A percentile compares a stretch with the other conserved stretches of the same genome.
phyloP scores from a whole-genome alignment of 2,797 vertebrate species.

The Chloroceryle amazona region DNA sequence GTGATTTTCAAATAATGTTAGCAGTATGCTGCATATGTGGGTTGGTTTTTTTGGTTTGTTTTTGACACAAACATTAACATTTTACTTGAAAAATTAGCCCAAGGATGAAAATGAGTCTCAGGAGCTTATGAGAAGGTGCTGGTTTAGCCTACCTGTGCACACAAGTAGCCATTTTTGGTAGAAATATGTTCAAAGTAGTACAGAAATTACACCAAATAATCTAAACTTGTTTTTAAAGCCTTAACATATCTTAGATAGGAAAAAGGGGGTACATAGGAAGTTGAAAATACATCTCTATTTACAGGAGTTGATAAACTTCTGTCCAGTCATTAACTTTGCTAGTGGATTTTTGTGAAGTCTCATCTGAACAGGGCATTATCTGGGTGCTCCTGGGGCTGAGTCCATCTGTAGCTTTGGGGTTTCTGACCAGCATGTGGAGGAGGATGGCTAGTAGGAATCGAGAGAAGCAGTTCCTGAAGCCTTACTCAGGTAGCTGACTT shows the following conservation, averaged over 20 bases:
- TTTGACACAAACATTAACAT: not conserved
- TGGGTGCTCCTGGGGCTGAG: not conserved
- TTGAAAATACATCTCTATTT: not conserved
- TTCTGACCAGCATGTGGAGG: not conserved
- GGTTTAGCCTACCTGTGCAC: not conserved
- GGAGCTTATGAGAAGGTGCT: not conserved
- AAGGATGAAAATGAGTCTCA: not conserved
- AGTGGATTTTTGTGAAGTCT: not conserved
- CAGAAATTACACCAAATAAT: not conserved
- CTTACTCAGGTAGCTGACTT: not conserved
- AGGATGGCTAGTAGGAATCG: not conserved
- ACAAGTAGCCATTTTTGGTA: not conserved
- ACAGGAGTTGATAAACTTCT: not conserved
- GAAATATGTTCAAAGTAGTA: not conserved
- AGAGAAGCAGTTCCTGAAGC: not conserved
- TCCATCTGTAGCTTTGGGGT: not conserved
- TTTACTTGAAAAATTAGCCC: not conserved
- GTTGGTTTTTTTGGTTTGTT: too few species aligned
- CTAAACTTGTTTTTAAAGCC: not conserved
- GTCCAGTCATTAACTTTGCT: not conserved
- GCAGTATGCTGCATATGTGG: not conserved
- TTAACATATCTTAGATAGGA: not conserved
- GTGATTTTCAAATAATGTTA: not conserved
- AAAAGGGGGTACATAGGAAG: not conserved
- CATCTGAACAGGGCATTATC: not conserved